Evolutionary conservation across 1,140 invertebrate genomes (phyloP), one percentile per base, ranked within the genome.

Genomic region (Saccostrea glomerata): DNA sequence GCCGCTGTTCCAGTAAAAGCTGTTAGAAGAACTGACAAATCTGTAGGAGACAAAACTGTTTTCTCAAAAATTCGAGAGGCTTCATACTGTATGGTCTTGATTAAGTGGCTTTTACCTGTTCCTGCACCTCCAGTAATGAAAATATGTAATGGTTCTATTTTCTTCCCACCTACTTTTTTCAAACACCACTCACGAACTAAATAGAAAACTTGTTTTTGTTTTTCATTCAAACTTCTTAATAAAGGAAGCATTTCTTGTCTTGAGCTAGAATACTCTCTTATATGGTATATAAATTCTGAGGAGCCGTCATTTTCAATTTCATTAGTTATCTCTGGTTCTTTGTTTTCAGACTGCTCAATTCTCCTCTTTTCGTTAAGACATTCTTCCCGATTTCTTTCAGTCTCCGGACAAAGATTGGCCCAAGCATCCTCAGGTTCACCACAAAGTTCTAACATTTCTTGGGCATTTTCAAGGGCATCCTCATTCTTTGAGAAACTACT

Each of bases 11-110:
- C 87, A 56, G 87, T 88, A 36, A 82, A 85, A 55, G 87, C 90
- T 70, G 73, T 85, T 15, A 90, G 36, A 36, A 90, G 73, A 13
- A 89, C 85, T 47, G 85, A 60, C 7, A 58, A 11, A 86, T 90
- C 86, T 82, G 86, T 83, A 36, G 84, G 86, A 56, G 77, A 25
- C 20, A 25, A 5, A 55, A 9, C 3, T 36, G 30, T 58, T 20
- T 82, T 17, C 55, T 66, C 23, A 11, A 87, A 25, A 25, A 82
- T 55, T 77, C 86, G 17, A 23, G 86, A 56, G 4, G 63, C 63
- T 82, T 87, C 86, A 87, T 55, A 87, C 13, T 82, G 20, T n/a
- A 82, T 36, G 7, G 77, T 40, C 36, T 82, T 82, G 77, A 82
- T 82, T 15, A 82, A 9, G 47, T 47, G 47, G 9, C 47, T 47